Conservation (phyloP, 2,888 invertebrate genomes). For the Eudemis profundana region DNA sequence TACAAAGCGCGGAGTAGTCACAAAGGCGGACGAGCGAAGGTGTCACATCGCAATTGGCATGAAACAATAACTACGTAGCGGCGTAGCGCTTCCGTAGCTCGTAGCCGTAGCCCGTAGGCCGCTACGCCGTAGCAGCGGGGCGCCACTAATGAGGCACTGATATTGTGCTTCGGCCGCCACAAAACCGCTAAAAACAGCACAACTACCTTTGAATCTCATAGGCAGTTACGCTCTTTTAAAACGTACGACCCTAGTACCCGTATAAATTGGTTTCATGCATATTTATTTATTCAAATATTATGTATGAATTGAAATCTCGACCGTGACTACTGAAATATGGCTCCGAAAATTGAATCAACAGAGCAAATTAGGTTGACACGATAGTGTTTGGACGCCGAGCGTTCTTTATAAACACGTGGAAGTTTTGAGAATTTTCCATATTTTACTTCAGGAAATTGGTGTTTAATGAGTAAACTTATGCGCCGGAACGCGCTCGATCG, state of each 20-base stretch:
- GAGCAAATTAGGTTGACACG: conserved; percentile 73
- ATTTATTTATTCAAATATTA: conserved; percentile 85
- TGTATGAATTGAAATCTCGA: conserved; percentile 84
- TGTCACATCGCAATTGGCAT: conserved; percentile 44
- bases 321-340: conserved; percentile 80
- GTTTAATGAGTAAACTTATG: conserved; percentile 70
- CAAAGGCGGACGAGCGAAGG: not conserved
- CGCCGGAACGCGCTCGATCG: conserved; percentile 57
- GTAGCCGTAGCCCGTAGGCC: conserved; percentile 58
- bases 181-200: not conserved
- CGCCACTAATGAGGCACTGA: conserved; percentile 78
- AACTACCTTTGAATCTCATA: not conserved
- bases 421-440: conserved; percentile 61
- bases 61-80: conserved; percentile 56
- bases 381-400: conserved; percentile 54
- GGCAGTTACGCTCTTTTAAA: conserved; percentile 1
- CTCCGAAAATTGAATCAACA: conserved; percentile 79
- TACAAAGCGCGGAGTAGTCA: not conserved
- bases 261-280: conserved; percentile 85
- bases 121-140: conserved; percentile 63
- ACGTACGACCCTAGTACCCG: conserved; percentile 55
- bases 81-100: conserved; percentile 65
- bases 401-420: conserved; percentile 57
- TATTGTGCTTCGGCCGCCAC: conserved; percentile 69
- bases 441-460: conserved; percentile 62